Evolutionary conservation across 2,888 invertebrate species (phyloP).

Genomic region (Patella depressa): DNA sequence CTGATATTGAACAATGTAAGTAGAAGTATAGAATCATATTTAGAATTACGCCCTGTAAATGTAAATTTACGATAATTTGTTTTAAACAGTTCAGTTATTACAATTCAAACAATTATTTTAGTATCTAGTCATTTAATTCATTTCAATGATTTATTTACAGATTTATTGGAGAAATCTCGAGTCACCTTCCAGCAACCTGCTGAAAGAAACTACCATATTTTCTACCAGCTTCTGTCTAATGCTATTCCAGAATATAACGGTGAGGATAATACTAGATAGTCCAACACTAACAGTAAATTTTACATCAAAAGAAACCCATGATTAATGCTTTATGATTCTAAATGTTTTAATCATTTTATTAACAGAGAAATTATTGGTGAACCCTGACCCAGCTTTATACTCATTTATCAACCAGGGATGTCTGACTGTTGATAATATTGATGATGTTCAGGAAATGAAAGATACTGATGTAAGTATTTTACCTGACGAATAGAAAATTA

Average conservation of each 20-base stretch:
- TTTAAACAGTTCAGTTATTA: neutral
- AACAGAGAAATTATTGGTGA: constrained; percentile 84
- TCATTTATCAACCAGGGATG: constrained; percentile 95
- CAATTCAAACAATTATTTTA: neutral
- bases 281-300: neutral
- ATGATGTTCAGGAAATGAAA: constrained; percentile 91
- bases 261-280: neutral
- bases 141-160: neutral
- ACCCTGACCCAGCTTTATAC: constrained; percentile 82
- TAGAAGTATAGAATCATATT: constrained; percentile 52
- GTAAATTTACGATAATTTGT: neutral
- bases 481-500: neutral
- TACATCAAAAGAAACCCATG: neutral
- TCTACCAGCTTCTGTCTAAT: constrained; percentile 88
- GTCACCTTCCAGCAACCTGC: constrained; percentile 95
- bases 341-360: neutral
- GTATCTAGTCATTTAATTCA: neutral
- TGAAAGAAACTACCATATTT: constrained; percentile 99
- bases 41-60: neutral
- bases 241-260: constrained; percentile 25
- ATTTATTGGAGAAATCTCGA: constrained; percentile 75
- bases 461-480: constrained; percentile 42
- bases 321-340: neutral
- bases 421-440: constrained; percentile 89
- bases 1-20: constrained; percentile 99